These are phyloP conservation scores for Polyommatus iphigenia DNA, from an alignment of 2,888 invertebrate genomes.

Conservation along the genomic window DNA sequence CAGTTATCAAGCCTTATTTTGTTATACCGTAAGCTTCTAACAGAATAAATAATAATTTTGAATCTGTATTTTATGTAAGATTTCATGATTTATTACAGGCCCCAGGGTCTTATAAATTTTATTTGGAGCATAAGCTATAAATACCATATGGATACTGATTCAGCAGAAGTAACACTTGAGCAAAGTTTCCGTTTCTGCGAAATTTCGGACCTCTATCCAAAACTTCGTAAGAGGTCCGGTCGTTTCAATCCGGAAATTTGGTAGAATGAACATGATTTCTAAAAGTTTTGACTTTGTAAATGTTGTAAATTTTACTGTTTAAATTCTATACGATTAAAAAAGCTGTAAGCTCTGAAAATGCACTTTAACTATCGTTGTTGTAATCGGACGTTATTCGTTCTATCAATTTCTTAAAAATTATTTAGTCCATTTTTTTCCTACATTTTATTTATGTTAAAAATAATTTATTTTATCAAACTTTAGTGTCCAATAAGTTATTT, in stretches of 20 bases:
- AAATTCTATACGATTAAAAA: too few relatives aligned
- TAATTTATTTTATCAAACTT: too few relatives aligned
- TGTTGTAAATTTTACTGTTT: too few relatives aligned
- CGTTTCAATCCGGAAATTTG: slow-evolving; percentile 1
- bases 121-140: background rate
- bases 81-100: background rate
- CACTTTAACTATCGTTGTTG: too few relatives aligned
- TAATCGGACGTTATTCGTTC: too few relatives aligned
- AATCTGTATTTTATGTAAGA: background rate
- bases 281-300: background rate
- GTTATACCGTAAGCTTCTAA: background rate
- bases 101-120: background rate
- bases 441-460: too few relatives aligned
- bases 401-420: too few relatives aligned
- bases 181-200: slow-evolving; percentile 5
- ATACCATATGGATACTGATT: slow-evolving; percentile 20
- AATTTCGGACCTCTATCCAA: slow-evolving; percentile 4
- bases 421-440: too few relatives aligned
- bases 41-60: slow-evolving; percentile 7
- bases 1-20: background rate
- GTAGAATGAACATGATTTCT: background rate
- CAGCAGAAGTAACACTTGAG: slow-evolving; percentile 19
- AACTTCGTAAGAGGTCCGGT: slow-evolving; percentile 10
- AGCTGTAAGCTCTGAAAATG: too few relatives aligned
- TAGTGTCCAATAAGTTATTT: too few relatives aligned